These are phyloP conservation scores for Ennomos erosarius DNA, from an alignment of 2,888 invertebrate species.

Conservation along the genomic window DNA sequence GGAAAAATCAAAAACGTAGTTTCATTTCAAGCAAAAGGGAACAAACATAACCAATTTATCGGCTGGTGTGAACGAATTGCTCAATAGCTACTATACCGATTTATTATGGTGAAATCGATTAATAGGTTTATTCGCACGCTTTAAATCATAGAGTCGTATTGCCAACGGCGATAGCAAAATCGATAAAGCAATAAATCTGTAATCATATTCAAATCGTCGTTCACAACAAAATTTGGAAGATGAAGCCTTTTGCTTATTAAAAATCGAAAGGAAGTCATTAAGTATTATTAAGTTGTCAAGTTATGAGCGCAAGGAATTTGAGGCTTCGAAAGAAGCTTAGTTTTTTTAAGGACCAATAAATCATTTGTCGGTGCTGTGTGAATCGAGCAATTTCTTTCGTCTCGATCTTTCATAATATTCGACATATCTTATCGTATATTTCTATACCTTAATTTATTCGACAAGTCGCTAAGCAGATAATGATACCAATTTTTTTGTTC, in stretches of 20 bases:
- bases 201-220: too few species aligned
- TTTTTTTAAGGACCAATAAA: constrained; percentile 3
- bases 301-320: background rate
- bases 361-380: background rate
- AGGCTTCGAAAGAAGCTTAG: background rate
- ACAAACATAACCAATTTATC: constrained; percentile 1
- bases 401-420: constrained; percentile 9
- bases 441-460: constrained; percentile 51
- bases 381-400: constrained; percentile 9
- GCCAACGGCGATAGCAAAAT: constrained; percentile 14
- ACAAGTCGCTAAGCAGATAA: constrained; percentile 52
- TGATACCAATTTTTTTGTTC: constrained; percentile 50
- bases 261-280: constrained; percentile 3
- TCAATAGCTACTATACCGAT: constrained; percentile 18
- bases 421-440: constrained; percentile 11
- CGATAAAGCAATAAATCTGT: background rate
- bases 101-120: constrained; percentile 23
- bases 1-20: too few species aligned
- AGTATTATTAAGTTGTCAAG: constrained; percentile 1
- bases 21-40: background rate
- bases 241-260: too few species aligned
- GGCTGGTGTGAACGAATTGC: constrained; percentile 9
- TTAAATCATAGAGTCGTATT: constrained; percentile 12
- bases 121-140: constrained; percentile 19
- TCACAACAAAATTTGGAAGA: too few species aligned